Conservation (phyloP, 2,888 invertebrate species). For the Dicranocentrus wangi region DNA sequence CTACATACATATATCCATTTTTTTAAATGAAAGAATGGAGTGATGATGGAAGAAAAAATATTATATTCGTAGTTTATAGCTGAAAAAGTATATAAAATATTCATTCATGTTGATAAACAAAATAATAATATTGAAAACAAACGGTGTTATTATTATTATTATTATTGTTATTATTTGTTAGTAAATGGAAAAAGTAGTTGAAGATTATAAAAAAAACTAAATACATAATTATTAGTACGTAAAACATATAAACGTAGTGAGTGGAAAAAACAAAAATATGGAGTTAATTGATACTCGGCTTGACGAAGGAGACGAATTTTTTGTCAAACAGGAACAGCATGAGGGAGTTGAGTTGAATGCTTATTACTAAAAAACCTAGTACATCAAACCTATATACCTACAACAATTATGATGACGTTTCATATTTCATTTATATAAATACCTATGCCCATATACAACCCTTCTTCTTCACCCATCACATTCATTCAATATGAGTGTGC, state of each 20-base stretch:
- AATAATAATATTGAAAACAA: constrained; percentile 19
- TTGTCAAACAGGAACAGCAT: constrained; percentile 8
- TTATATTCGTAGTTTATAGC: constrained; percentile 31
- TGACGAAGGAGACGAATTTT: not conserved
- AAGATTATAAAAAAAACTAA: not conserved
- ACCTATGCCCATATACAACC: not conserved
- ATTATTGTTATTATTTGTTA: constrained; percentile 18
- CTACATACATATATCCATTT: not conserved
- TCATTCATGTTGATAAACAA: constrained; percentile 16
- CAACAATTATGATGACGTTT: constrained; percentile 28
- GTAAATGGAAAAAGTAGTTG: constrained; percentile 17
- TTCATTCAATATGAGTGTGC: constrained; percentile 9
- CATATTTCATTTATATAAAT: constrained; percentile 49
- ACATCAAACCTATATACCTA: constrained; percentile 14
- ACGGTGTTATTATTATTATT: constrained; percentile 45
- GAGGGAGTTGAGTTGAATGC: constrained; percentile 32
- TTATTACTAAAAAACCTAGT: constrained; percentile 33
- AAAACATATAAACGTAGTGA: not conserved
- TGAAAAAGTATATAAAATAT: constrained; percentile 22
- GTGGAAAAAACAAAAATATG: not conserved
- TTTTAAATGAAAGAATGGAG: constrained; percentile 1
- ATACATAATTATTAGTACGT: not conserved
- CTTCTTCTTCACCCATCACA: not conserved
- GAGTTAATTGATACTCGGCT: constrained; percentile 28
- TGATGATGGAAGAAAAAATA: constrained; percentile 11